Conservation (phyloP, 2,888 invertebrate genomes). For the Melanostoma scalare region DNA sequence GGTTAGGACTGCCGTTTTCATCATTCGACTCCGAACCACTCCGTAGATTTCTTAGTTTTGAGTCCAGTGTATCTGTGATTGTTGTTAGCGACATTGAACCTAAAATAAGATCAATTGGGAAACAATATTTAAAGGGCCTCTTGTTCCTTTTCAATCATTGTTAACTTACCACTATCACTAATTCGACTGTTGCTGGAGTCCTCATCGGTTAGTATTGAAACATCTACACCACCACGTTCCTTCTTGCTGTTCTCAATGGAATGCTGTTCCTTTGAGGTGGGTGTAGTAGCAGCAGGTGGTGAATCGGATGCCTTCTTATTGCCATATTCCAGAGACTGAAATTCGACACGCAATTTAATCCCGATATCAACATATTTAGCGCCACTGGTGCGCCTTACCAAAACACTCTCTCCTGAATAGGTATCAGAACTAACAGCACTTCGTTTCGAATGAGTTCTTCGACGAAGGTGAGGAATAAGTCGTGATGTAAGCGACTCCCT, state of each 20-base stretch:
- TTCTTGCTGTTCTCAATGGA: constrained; percentile 75
- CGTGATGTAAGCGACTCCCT: constrained; percentile 79
- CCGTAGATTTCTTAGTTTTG: constrained; percentile 89
- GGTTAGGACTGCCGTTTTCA: constrained; percentile 82
- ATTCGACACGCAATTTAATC: constrained; percentile 79
- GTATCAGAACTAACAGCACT: constrained; percentile 81
- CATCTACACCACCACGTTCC: constrained; percentile 79
- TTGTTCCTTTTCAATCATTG: background rate
- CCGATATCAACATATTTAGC: constrained; percentile 79
- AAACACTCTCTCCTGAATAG: constrained; percentile 81
- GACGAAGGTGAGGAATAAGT: constrained; percentile 80
- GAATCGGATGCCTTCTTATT: constrained; percentile 75
- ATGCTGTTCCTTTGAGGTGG: constrained; percentile 77
- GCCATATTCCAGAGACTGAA: constrained; percentile 81
- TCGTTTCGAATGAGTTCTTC: constrained; percentile 79
- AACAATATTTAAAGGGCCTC: background rate
- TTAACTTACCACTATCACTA: constrained; percentile 80
- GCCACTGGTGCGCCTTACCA: constrained; percentile 79
- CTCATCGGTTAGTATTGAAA: constrained; percentile 80
- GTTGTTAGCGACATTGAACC: constrained; percentile 92
- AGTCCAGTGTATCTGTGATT: constrained; percentile 92
- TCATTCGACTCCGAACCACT: constrained; percentile 86
- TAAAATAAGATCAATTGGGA: constrained; percentile 78
- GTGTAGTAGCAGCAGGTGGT: constrained; percentile 74
- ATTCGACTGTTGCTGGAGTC: constrained; percentile 80